Evolutionary conservation across 1,140 invertebrate species (phyloP).

Genomic region (Procambarus virginalis): DNA sequence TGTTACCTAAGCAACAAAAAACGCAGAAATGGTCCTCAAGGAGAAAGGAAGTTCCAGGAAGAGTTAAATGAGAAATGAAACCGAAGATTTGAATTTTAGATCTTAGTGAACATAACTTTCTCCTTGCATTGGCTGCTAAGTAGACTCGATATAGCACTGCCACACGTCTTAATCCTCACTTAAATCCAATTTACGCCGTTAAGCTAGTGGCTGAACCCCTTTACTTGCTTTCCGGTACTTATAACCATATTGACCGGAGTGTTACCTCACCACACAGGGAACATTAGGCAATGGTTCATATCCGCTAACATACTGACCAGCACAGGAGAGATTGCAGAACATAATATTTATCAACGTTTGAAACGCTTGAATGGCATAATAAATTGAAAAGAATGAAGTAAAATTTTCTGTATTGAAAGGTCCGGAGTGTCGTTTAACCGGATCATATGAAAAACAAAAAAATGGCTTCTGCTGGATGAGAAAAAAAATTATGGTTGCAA

Average conservation of each 20-base stretch:
- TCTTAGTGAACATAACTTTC: background rate
- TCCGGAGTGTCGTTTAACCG: background rate
- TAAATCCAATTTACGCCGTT: background rate
- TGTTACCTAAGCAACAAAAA: no score
- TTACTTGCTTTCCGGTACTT: background rate
- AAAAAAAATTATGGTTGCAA: background rate
- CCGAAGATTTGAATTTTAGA: background rate
- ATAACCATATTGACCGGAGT: background rate
- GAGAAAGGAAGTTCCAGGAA: background rate
- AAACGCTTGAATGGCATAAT: background rate
- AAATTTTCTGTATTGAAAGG: background rate
- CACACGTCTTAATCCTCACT: background rate
- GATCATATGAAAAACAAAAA: background rate
- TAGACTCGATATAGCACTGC: background rate
- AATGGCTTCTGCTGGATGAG: background rate
- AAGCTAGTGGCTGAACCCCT: background rate
- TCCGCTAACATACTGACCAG: background rate
- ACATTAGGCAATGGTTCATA: background rate
- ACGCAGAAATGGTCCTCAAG: no score
- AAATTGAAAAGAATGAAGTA: background rate
- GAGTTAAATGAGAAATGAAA: background rate
- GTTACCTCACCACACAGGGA: background rate
- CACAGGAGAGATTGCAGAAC: background rate
- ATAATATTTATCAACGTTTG: background rate
- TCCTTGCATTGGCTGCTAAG: background rate